A percentile compares a stretch with the other conserved stretches of the same genome.
phyloP scores from a whole-genome alignment of 2,797 vertebrate species.

The Micromesistius poutassou region DNA sequence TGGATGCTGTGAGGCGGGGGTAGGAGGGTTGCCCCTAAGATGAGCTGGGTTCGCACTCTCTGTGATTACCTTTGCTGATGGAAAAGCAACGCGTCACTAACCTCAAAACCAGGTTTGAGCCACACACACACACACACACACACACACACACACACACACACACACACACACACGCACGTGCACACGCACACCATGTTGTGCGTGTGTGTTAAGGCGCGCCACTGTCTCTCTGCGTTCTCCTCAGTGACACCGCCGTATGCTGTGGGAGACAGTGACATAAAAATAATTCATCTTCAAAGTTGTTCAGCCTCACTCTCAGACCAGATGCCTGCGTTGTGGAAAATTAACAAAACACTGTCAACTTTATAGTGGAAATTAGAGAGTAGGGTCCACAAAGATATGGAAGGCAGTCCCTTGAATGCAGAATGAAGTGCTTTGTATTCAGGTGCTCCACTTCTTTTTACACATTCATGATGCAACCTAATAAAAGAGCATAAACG shows the following conservation, averaged over 20 bases:
- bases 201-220: neutral
- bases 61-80: constrained; percentile 54
- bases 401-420: constrained; percentile 21
- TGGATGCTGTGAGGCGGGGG: too few species aligned
- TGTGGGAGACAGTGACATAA: too few species aligned
- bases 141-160: too few species aligned
- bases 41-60: constrained; percentile 40
- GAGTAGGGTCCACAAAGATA: neutral
- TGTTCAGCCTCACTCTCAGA: too few species aligned
- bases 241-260: too few species aligned
- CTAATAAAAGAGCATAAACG: neutral
- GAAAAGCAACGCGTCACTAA: constrained; percentile 41
- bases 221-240: too few species aligned
- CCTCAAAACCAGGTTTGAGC: constrained; percentile 44
- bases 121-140: constrained; percentile 9
- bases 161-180: neutral
- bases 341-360: constrained; percentile 12
- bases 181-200: neutral
- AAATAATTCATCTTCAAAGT: too few species aligned
- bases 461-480: neutral
- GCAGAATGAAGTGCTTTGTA: constrained; percentile 34
- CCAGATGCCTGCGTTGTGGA: neutral
- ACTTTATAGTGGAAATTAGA: constrained; percentile 20
- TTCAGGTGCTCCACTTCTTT: constrained; percentile 29
- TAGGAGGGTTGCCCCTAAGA: constrained; percentile 25